phyloP scores from a whole-genome alignment of 2,888 invertebrate genomes.

The Agrilus biguttatus region DNA sequence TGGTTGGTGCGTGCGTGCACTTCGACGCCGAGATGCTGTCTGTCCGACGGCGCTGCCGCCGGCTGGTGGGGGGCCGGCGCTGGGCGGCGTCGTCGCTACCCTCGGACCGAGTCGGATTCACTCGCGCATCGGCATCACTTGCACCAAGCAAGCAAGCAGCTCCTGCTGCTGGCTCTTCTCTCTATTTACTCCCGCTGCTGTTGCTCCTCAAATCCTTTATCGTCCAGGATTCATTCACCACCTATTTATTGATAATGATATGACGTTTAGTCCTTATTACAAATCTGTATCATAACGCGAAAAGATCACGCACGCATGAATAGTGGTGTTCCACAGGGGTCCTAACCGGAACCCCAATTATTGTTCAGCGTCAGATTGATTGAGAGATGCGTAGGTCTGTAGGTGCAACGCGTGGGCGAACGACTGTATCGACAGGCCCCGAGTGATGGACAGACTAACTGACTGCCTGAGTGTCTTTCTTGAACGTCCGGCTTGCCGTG shows the following conservation, averaged over 20 bases:
- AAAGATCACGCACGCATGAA: too few species aligned
- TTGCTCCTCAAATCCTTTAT: too few species aligned
- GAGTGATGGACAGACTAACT: constrained; percentile 12
- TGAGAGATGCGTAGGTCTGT: background rate
- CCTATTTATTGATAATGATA: too few species aligned
- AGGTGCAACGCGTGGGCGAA: constrained; percentile 9
- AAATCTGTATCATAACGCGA: too few species aligned
- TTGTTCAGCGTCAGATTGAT: background rate
- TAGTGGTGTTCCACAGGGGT: background rate
- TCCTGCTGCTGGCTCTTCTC: too few species aligned
- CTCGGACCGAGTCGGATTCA: constrained; percentile 26
- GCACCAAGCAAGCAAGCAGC: constrained; percentile 1
- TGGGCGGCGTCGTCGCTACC: constrained; percentile 31
- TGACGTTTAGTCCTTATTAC: too few species aligned
- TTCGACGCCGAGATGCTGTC: constrained; percentile 33
- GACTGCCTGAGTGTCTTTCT: constrained; percentile 21
- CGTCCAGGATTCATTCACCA: too few species aligned
- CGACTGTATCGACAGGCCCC: constrained; percentile 8
- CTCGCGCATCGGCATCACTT: constrained; percentile 15
- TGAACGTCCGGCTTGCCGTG: constrained; percentile 23
- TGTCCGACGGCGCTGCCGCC: constrained; percentile 24
- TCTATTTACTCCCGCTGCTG: too few species aligned
- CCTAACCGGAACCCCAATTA: background rate
- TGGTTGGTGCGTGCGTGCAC: constrained; percentile 28
- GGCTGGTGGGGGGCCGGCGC: constrained; percentile 24